Evolutionary conservation across 2,797 vertebrate genomes (phyloP), one percentile per base, ranked within the genome.

Genomic region (Pteropus rufus): DNA sequence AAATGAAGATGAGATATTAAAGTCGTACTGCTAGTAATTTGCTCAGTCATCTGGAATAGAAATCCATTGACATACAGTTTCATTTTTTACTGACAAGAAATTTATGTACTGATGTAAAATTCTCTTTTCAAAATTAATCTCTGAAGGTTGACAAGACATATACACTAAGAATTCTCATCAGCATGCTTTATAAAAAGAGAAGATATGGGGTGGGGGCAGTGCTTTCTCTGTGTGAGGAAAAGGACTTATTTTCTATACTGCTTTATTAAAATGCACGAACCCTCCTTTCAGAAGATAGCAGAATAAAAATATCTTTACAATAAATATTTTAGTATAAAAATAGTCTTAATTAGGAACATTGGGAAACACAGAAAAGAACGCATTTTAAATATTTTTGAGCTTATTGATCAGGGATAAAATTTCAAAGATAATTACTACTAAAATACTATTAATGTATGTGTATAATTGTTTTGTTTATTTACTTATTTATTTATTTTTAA

Each of bases 31-130:
- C 44, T 86, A 62, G 19, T 58, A 89, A 77, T 91, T 89, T 91
- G 44, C 29, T 82, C 88, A 95, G 83, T 92, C 69, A 81, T 95
- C 54, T 93, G 54, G 49, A 91, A 93, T 91, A 89, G 29, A 81
- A 91, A 91, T 85, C 39, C 52, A 56, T 12, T 64, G 77, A 73
- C 54, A 46, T 31, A 79, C 3, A 31, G 34, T 95, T 76, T 96
- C 56, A 81, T 69, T 81, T 81, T 95, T 89, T 89, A 96, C 72
- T 81, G 73, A 93, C 79, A 91, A 95, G 39, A 34, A 95, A 89
- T 93, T 93, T 91, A 91, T 76, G 73, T 64, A 54, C 91, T 81
- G 60, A 89, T 54, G 91, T 85, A 81, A 92, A 94, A 76, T 41
- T 67, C 46, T 89, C 39, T 56, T 52, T 91, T 87, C 60, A 72